Base-by-base conservation (phyloP, 2,888 invertebrate species). In the Conistra vaccinii region DNA sequence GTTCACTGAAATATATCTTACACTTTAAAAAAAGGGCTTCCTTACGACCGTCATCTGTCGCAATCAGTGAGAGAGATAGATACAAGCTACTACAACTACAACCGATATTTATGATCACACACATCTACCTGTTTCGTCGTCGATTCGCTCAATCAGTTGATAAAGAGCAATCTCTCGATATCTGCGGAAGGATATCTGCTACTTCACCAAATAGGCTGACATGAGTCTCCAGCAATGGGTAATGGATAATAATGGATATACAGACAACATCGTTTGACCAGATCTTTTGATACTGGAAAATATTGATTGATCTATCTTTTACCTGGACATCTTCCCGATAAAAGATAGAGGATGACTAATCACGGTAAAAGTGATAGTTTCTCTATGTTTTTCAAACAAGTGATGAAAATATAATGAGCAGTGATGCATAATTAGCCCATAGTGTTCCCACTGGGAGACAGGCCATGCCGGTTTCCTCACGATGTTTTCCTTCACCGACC, bases 61-160 rank as follows among this genome's bases (percentile, higher is more conserved):
- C 48, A 58, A 73, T 53, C 42, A 60, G 29, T 60, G 6, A 73
- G 23, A 58, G 23, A 57, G 48, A 74, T 61, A 20, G 23, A 42
- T 26, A 35, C 26, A 29, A 32, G 5, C n/a, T n/a, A 45, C 17
- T 32, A 35, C 17, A n/a, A 45, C 3, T 35, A 20, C 23, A 32
- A 60, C 14, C 35, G 26, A 58, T 39, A 48, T 80, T 63, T 63
- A 73, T n/a, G n/a, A 60, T 78, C 29, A 48, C 20, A 51, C 32
- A n/a, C n/a, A 23, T 45, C 6, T 35, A 42, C 42, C 32, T 32
- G 14, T n/a, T 17, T 3, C n/a, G 2, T 53, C 48, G n/a, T 17
- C 3, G 42, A 73, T 32, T 39, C 26, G 4, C 2, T 55, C 17
- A 32, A 32, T 53, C 45, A 45, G 39, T 53, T 45, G 17, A 73